Evolutionary conservation across 1,140 invertebrate species (phyloP), one percentile per base, ranked within the genome.

Genomic region (Macrosteles quadrilineatus): DNA sequence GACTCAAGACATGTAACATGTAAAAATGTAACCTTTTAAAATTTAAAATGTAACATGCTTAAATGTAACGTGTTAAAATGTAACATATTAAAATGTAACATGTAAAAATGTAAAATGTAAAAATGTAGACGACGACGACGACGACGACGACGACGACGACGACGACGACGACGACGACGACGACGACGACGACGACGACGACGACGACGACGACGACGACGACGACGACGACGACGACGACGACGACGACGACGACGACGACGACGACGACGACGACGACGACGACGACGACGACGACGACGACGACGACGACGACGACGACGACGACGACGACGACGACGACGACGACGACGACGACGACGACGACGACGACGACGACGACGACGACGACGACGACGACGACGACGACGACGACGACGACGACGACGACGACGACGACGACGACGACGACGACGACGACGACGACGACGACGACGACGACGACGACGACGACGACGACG

Each of bases 161-260:
- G 40, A 43, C n/a, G 40, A 43, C n/a, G 40, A 43, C n/a, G 40
- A 43, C n/a, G 40, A 43, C n/a, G 40, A 43, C n/a, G 40, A 43
- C n/a, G 40, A 43, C n/a, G 40, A 43, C n/a, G 40, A 43, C n/a
- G 40, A 43, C n/a, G 40, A 43, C n/a, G 40, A 43, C n/a, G 40
- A 43, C n/a, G 40, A 43, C n/a, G 40, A 43, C n/a, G 40, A 43
- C n/a, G 40, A 43, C n/a, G 40, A 43, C n/a, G 40, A 43, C n/a
- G 40, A 43, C n/a, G 40, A 43, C n/a, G 40, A 43, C n/a, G 40
- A 43, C n/a, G 40, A 43, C n/a, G 40, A 43, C n/a, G 40, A 43
- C n/a, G 40, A 43, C n/a, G 40, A 43, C n/a, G 40, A 43, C n/a
- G 40, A 43, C n/a, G 40, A 43, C n/a, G 40, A 43, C n/a, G 40